Conservation (phyloP, 2,888 invertebrate genomes). For the Tenthredo notha region DNA sequence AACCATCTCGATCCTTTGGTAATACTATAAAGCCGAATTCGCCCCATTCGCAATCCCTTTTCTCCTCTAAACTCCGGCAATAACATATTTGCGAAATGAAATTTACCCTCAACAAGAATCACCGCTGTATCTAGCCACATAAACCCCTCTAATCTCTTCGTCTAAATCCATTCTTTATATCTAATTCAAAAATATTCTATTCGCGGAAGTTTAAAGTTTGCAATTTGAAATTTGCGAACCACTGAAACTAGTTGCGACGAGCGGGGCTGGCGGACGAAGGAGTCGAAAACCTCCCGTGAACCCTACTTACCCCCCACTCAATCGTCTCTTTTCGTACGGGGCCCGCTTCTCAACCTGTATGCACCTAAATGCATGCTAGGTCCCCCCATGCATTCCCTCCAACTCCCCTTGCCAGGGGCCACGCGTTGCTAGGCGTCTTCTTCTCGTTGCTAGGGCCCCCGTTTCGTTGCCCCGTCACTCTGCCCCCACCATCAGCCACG, state of each 20-base stretch:
- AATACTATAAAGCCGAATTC: background rate
- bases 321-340: constrained; percentile 65
- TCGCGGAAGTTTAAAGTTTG: background rate
- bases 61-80: background rate
- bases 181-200: background rate
- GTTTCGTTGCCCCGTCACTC: constrained; percentile 66
- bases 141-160: background rate
- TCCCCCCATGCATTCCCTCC: constrained; percentile 66
- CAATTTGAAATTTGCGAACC: constrained; percentile 73
- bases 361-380: constrained; percentile 76
- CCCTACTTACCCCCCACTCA: constrained; percentile 78
- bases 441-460: constrained; percentile 76
- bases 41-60: background rate
- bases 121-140: background rate
- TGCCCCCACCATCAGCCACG: constrained; percentile 62
- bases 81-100: background rate
- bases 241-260: constrained; percentile 75
- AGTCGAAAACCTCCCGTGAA: constrained; percentile 79
- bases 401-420: constrained; percentile 62
- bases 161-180: too few relatives aligned
- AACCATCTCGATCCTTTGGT: constrained; percentile 26
- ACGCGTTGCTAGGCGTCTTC: constrained; percentile 76
- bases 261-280: constrained; percentile 67
- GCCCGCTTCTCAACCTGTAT: constrained; percentile 67
- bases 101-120: background rate